Evolutionary conservation across 1,140 invertebrate genomes (phyloP).

Genomic region (Galleria mellonella): DNA sequence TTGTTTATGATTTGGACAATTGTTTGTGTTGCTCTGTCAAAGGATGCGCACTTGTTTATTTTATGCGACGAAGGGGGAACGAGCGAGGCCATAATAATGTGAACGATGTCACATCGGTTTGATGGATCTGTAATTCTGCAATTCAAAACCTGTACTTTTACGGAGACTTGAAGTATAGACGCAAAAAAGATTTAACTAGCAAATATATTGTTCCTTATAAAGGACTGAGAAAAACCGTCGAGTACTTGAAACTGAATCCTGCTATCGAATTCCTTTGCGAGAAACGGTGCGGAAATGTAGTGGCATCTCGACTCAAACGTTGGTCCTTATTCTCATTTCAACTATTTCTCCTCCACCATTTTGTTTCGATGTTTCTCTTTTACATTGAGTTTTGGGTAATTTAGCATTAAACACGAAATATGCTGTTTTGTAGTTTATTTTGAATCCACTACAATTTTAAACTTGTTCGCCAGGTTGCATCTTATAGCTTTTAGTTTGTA

Average conservation of each 20-base stretch:
- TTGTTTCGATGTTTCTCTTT: conserved; percentile 48
- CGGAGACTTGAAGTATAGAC: too few species aligned
- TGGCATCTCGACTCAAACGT: conserved; percentile 55
- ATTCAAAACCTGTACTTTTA: too few species aligned
- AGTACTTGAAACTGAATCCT: conserved; percentile 28
- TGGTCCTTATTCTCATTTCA: conserved; percentile 52
- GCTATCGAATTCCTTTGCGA: conserved; percentile 55
- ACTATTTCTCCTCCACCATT: conserved; percentile 48
- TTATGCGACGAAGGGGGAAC: conserved; percentile 35
- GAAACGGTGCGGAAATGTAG: conserved; percentile 53
- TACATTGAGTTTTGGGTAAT: conserved; percentile 39
- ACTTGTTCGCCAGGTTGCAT: too few species aligned
- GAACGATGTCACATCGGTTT: conserved; percentile 34
- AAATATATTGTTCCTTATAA: neutral
- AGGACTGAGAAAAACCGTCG: conserved; percentile 26
- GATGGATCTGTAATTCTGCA: neutral
- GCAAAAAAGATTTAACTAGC: too few species aligned
- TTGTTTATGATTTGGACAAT: conserved; percentile 73
- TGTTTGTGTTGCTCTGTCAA: conserved; percentile 69
- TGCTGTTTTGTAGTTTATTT: too few species aligned
- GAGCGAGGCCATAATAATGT: conserved; percentile 25
- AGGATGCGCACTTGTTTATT: conserved; percentile 70
- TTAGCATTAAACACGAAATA: neutral
- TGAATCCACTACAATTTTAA: too few species aligned
- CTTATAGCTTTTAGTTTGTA: too few species aligned